Percentiles rank a stretch among this genome's conserved stretches.
These are phyloP conservation scores for Drosophila rhopaloa DNA, from an alignment of 1,140 invertebrate species.

Conservation along the genomic window DNA sequence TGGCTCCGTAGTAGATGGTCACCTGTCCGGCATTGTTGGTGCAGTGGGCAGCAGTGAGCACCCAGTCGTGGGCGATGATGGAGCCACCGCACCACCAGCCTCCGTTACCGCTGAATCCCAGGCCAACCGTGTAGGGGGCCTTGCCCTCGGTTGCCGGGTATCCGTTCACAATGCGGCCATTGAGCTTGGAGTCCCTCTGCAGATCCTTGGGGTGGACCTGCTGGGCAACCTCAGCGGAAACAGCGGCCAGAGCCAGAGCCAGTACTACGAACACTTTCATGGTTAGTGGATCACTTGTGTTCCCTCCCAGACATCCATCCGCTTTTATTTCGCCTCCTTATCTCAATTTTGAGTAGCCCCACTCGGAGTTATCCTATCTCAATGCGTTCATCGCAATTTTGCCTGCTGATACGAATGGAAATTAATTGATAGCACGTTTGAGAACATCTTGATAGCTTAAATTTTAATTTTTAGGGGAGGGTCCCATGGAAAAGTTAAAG, in stretches of 20 bases:
- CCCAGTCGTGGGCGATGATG: conserved; percentile 85
- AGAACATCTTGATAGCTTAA: conserved; percentile 13
- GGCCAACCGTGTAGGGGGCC: conserved; percentile 85
- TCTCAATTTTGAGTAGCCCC: conserved; percentile 14
- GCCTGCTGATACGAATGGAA: conserved; percentile 8
- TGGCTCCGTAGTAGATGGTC: conserved; percentile 66
- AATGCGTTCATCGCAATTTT: background rate
- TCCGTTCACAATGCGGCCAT: conserved; percentile 76
- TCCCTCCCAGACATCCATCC: too few species aligned
- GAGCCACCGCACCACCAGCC: conserved; percentile 84
- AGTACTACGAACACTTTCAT: conserved; percentile 48
- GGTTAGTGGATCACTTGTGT: conserved; percentile 19
- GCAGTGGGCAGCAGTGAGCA: conserved; percentile 88
- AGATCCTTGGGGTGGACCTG: conserved; percentile 40
- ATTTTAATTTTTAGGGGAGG: conserved; percentile 4
- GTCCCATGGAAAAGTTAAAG: background rate
- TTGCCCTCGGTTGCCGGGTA: conserved; percentile 76
- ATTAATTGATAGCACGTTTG: conserved; percentile 18
- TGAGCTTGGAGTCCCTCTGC: conserved; percentile 38
- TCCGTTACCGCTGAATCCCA: conserved; percentile 68
- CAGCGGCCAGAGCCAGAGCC: conserved; percentile 37
- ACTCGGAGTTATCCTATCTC: conserved; percentile 20
- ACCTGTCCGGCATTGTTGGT: conserved; percentile 14
- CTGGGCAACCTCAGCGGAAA: conserved; percentile 15
- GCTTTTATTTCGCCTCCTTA: conserved; percentile 19